Evolutionary conservation across 2,113 vertebrate species (phyloP), one percentile per base, ranked within the genome.

Genomic region (Amphiprion ocellaris): DNA sequence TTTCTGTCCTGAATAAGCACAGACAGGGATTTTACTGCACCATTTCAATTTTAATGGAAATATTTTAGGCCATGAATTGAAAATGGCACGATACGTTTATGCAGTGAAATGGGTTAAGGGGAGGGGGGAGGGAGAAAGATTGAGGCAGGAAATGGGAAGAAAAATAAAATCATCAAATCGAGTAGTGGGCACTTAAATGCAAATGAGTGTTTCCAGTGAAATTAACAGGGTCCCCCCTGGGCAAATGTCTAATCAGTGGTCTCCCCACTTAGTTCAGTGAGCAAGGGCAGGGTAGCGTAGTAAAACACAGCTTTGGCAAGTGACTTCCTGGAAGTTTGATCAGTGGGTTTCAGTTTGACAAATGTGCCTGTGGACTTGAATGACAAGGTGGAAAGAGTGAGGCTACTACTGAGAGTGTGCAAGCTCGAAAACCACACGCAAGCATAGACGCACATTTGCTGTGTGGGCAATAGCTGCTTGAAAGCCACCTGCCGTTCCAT

Each of bases 41-140:
- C 59, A 72, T 83, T 87, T 87, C 60, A 61, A 66, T 86, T 92
- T 88, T 62, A 90, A 88, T 88, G 83, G 66, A 85, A 84, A 87
- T 80, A 89, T 92, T 91, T 92, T 90, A 87, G 83, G 71, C 76
- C 72, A 69, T 75, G 84, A 87, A 89, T 91, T 89, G 84, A 91
- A 93, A 90, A 91, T 83, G 81, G 81, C 46, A 73, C 62, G 55
- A 75, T 85, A 82, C 74, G 70, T 92, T 89, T 82, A 88, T 37
- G 33, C 63, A 84, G 61, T 66, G 84, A 89, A 91, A 92, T 84
- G 81, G 77, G 83, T 69, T 77, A 56, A 62, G 9, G 8, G n/a
- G 49, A 19, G 4, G 50, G 67, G 59, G 8, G n/a, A 15, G 49
- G 5, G 50, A 68, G 67, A 83, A 53, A 74, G 77, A 85, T 66